phyloP scores from a whole-genome alignment of 2,797 vertebrate genomes.

The Sebastes diaconus region DNA sequence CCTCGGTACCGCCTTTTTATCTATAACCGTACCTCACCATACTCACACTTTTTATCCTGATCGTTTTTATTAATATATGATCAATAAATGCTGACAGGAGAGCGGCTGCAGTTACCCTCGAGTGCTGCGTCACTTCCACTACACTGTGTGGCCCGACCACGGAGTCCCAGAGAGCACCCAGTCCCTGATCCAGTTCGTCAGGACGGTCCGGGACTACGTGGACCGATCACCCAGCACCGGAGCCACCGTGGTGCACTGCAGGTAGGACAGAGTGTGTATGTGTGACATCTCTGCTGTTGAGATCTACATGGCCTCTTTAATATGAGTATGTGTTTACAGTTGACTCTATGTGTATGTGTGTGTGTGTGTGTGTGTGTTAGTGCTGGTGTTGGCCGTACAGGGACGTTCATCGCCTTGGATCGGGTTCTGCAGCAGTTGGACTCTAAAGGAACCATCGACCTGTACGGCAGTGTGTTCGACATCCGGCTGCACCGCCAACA shows the following conservation, averaged over 20 bases:
- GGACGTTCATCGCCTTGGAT: slow-evolving; percentile 94
- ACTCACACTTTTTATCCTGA: background rate
- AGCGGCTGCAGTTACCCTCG: slow-evolving; percentile 84
- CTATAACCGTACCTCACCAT: too few species aligned
- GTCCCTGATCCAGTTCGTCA: slow-evolving; percentile 94
- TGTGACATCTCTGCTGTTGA: background rate
- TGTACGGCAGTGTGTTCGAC: slow-evolving; percentile 92
- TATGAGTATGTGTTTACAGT: too few species aligned
- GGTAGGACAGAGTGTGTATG: slow-evolving; percentile 72
- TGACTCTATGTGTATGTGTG: too few species aligned
- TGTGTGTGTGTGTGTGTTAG: slow-evolving; percentile 64
- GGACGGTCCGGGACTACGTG: slow-evolving; percentile 93
- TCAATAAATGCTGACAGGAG: slow-evolving; percentile 79
- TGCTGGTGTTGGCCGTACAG: slow-evolving; percentile 96
- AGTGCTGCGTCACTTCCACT: slow-evolving; percentile 95
- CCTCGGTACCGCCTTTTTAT: slow-evolving; percentile 71
- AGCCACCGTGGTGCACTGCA: slow-evolving; percentile 93
- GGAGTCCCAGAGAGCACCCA: slow-evolving; percentile 95
- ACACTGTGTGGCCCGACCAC: slow-evolving; percentile 97
- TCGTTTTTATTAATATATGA: background rate
- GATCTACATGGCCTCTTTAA: too few species aligned
- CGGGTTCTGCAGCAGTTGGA: slow-evolving; percentile 93
- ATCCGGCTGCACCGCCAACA: slow-evolving; percentile 92
- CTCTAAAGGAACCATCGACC: slow-evolving; percentile 88
- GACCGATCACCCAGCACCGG: slow-evolving; percentile 89